A percentile compares a stretch with the other conserved stretches of the same genome.
phyloP scores from a whole-genome alignment of 2,888 invertebrate species.

The Orthonychiurus folsomi region DNA sequence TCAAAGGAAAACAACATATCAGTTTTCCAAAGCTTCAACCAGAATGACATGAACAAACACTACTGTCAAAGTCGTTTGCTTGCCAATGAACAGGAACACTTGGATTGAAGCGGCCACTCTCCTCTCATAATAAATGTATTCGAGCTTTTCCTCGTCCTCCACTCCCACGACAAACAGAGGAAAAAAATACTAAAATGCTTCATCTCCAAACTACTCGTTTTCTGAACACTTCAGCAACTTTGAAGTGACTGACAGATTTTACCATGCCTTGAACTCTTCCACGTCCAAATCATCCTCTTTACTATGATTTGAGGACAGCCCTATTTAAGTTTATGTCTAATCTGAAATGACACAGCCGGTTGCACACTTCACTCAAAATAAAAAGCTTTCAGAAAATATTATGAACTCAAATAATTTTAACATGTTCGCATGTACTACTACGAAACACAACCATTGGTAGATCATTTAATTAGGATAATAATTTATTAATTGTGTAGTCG shows the following conservation, averaged over 20 bases:
- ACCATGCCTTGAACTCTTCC: neutral
- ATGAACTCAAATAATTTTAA: too few relatives aligned
- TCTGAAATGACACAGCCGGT: neutral
- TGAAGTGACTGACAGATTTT: neutral
- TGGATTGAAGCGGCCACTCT: too few relatives aligned
- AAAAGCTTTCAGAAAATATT: too few relatives aligned
- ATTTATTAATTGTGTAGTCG: neutral
- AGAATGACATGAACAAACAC: slow-evolving; percentile 40
- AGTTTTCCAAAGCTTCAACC: slow-evolving; percentile 39
- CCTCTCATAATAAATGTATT: too few relatives aligned
- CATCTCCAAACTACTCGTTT: neutral
- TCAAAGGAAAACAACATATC: slow-evolving; percentile 40
- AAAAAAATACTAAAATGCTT: neutral
- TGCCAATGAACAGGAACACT: too few relatives aligned
- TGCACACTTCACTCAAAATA: neutral
- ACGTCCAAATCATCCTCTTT: neutral
- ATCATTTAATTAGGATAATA: neutral
- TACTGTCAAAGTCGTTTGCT: too few relatives aligned
- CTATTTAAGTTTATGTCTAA: too few relatives aligned
- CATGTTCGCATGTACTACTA: too few relatives aligned
- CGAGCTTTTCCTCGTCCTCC: too few relatives aligned
- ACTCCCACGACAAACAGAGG: too few relatives aligned
- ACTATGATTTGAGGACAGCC: too few relatives aligned
- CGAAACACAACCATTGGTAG: too few relatives aligned
- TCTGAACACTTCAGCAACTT: neutral